Evolutionary conservation across 2,888 invertebrate species (phyloP).

Genomic region (Agrochola macilenta): DNA sequence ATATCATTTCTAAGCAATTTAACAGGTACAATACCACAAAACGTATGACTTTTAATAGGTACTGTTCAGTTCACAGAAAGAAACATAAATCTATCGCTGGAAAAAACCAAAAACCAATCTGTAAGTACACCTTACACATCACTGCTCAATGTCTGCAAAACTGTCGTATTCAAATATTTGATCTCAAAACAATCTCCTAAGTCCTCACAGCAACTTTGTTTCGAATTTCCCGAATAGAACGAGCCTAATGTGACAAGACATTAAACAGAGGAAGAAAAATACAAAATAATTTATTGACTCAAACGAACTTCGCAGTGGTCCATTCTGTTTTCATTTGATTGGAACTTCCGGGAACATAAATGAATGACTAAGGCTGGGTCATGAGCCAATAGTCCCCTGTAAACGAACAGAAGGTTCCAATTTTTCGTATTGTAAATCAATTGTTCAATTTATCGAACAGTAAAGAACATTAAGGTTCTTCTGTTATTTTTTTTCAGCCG

Average conservation of each 20-base stretch:
- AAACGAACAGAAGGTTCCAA: constrained; percentile 11
- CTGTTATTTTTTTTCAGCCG: constrained; percentile 14
- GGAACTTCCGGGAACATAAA: constrained; percentile 42
- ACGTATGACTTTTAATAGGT: background rate
- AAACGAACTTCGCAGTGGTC: constrained; percentile 21
- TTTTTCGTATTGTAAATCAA: constrained; percentile 40
- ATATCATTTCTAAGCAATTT: background rate
- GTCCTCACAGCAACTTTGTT: constrained; percentile 8
- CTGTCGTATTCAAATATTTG: constrained; percentile 1
- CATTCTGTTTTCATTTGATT: constrained; percentile 38
- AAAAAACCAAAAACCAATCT: background rate
- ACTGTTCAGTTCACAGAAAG: background rate
- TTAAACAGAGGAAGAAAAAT: constrained; percentile 45
- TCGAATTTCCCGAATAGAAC: constrained; percentile 26
- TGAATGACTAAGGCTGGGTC: constrained; percentile 20
- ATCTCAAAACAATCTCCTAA: constrained; percentile 16
- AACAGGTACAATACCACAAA: background rate
- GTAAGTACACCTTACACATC: background rate
- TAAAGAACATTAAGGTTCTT: constrained; percentile 2
- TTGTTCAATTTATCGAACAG: constrained; percentile 36
- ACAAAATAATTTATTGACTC: constrained; percentile 38
- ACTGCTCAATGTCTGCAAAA: constrained; percentile 7
- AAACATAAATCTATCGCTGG: background rate
- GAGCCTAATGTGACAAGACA: constrained; percentile 29
- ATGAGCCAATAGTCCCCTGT: constrained; percentile 3